Conservation (phyloP, 2,797 vertebrate genomes). For the Sebastes kiyomatsui region DNA sequence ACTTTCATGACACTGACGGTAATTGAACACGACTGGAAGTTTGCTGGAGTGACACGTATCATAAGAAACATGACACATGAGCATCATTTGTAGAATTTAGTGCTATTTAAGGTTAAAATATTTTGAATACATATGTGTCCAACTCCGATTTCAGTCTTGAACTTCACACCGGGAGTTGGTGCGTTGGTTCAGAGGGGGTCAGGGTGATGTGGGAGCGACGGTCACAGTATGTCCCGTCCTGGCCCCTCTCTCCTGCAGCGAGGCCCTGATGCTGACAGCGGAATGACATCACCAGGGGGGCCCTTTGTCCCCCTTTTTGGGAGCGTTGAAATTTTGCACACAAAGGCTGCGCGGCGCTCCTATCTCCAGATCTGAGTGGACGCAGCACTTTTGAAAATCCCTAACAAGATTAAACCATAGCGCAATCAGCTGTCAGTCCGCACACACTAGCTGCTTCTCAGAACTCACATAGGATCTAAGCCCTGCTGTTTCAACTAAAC, state of each 20-base stretch:
- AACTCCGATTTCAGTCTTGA: constrained; percentile 39
- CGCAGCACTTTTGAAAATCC: constrained; percentile 87
- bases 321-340: constrained; percentile 81
- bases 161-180: constrained; percentile 22
- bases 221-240: constrained; percentile 64
- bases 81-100: constrained; percentile 30
- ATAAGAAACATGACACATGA: constrained; percentile 44
- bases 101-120: constrained; percentile 34
- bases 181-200: constrained; percentile 18
- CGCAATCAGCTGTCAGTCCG: constrained; percentile 80
- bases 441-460: constrained; percentile 71
- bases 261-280: constrained; percentile 74
- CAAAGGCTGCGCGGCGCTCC: constrained; percentile 77
- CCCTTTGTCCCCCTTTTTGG: constrained; percentile 72
- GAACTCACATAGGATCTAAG: constrained; percentile 68
- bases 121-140: constrained; percentile 17
- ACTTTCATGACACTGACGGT: constrained; percentile 53
- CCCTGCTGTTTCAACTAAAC: constrained; percentile 61
- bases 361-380: constrained; percentile 85
- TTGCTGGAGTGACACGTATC: constrained; percentile 53
- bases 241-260: constrained; percentile 49
- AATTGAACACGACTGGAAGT: constrained; percentile 47
- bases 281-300: constrained; percentile 81
- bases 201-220: constrained; percentile 9
- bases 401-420: constrained; percentile 85